Evolutionary conservation across 1,140 invertebrate genomes (phyloP), one percentile per base, ranked within the genome.

Genomic region (Bombus superbus): DNA sequence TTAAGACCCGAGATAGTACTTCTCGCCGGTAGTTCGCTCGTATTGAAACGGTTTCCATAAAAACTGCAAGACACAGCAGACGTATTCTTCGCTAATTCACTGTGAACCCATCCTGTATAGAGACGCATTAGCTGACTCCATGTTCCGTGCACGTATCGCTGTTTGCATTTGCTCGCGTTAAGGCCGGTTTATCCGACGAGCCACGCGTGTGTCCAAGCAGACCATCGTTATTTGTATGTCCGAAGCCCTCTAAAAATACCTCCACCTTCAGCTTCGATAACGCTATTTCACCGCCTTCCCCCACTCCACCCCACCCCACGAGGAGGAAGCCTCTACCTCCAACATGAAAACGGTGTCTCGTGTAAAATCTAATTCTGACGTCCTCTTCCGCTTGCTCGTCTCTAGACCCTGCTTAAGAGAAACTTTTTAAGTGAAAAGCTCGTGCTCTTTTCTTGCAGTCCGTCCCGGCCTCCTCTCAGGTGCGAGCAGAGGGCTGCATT

Each of bases 391-490:
- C 78, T 76, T 73, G n/a, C 76, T n/a, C 81, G 72, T 86, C 88
- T 79, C 81, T 59, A 62, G 86, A 81, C 86, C 76, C 89, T 88
- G 76, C 73, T 90, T 90, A 90, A 90, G 79, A 44, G 86, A 90
- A 90, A 90, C 89, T 90, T 90, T 90, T 90, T 90, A 90, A 90
- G 89, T 90, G 89, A 90, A 90, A 90, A 90, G 89, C 89, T 90
- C 83, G 83, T 78, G 83, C 88, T 90, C 44, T 82, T 81, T 90
- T 83, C 90, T 87, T 88, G 75, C 72, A 88, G 53, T 44, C 53
- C 47, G 18, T 25, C 59, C 71, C 18, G 72, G 57, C 57, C 69
- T 72, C 71, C 81, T 89, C 83, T 78, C 89, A 71, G 83, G 83
- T 85, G 72, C 85, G 74, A 57, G 44, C 3, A 15, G 4, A 13